phyloP scores from a whole-genome alignment of 1,140 invertebrate species.

The Aporrectodea caliginosa region DNA sequence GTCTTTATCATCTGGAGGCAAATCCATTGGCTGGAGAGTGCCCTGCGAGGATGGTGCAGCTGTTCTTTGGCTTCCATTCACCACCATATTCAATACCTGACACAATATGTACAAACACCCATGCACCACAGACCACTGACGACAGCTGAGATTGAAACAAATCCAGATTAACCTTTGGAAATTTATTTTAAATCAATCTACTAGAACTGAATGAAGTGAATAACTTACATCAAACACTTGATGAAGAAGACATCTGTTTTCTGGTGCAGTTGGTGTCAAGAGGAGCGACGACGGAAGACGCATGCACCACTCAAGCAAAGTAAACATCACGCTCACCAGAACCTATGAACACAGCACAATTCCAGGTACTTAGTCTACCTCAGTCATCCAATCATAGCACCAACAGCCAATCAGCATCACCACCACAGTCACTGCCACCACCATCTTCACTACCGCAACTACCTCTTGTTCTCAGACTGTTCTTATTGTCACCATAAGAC shows the following conservation, averaged over 20 bases:
- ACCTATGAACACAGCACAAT: constrained; percentile 50
- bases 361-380: not conserved
- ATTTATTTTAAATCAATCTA: no score
- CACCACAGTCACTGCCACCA: no score
- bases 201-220: no score
- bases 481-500: no score
- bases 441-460: no score
- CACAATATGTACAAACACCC: no score
- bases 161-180: no score
- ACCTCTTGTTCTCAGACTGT: no score
- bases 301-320: not conserved
- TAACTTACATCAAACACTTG: not conserved
- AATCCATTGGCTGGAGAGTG: not conserved
- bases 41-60: not conserved
- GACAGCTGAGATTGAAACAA: no score
- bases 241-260: not conserved
- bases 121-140: no score
- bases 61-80: not conserved
- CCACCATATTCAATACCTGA: not conserved
- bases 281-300: not conserved
- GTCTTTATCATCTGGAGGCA: not conserved
- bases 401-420: no score
- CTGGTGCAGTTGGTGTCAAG: not conserved
- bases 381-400: not conserved
- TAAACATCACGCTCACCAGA: constrained; percentile 58